A percentile compares a stretch with the other conserved stretches of the same genome.
Conservation (phyloP, 1,140 invertebrate genomes). For the Procambarus virginalis region DNA sequence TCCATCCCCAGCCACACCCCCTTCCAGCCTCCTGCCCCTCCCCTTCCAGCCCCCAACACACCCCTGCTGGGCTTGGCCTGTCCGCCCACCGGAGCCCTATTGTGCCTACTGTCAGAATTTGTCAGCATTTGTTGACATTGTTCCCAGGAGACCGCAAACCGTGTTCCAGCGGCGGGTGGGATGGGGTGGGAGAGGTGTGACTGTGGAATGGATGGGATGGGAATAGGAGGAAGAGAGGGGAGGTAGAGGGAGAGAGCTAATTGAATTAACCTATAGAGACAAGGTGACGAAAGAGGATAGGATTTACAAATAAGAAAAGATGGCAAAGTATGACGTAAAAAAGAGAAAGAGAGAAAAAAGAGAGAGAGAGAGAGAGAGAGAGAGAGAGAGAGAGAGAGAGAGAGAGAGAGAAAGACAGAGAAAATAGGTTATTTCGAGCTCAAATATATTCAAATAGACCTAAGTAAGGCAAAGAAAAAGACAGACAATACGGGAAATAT, state of each 20-base stretch:
- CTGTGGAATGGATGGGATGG: background rate
- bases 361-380: no score
- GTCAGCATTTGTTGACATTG: slow-evolving; percentile 32
- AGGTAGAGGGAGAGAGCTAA: background rate
- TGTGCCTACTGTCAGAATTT: slow-evolving; percentile 15
- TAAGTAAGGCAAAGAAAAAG: no score
- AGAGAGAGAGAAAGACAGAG: no score
- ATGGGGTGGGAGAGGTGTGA: background rate
- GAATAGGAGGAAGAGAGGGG: background rate
- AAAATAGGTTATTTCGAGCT: no score
- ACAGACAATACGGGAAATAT: no score
- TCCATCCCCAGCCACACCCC: background rate
- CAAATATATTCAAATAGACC: no score
- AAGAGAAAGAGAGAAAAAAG: no score
- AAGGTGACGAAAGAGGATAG: background rate
- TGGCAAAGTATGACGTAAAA: no score
- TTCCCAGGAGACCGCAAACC: slow-evolving; percentile 1
- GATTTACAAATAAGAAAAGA: background rate
- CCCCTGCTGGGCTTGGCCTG: background rate
- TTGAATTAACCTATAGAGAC: background rate
- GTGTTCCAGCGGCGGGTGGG: background rate
- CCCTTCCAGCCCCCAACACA: background rate
- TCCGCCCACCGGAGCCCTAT: background rate
- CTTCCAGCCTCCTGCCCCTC: background rate
- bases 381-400: no score